A percentile compares a stretch with the other conserved stretches of the same genome.
Evolutionary conservation across 2,797 vertebrate species (phyloP).

Genomic region (Arnoldichthys spilopterus): DNA sequence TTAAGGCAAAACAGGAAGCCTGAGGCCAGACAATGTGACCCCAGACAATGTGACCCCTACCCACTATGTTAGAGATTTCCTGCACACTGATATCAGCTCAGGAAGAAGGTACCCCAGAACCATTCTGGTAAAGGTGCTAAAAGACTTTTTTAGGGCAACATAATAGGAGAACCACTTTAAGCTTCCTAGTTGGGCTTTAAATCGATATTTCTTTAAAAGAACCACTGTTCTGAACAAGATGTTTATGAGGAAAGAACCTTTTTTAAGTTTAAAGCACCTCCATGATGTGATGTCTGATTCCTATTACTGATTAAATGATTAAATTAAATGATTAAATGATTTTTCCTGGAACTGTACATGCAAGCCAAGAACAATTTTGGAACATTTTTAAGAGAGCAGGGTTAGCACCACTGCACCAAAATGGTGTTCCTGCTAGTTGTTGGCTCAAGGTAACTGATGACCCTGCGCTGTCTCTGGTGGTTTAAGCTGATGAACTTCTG

Average conservation of each 20-base stretch:
- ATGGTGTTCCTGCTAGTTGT: neutral
- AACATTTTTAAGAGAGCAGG: neutral
- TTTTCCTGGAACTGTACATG: no score
- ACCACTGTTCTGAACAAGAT: neutral
- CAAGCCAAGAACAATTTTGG: neutral
- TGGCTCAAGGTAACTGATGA: no score
- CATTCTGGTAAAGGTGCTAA: neutral
- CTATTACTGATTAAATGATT: no score
- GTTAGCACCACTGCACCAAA: neutral
- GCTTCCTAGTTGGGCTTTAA: neutral
- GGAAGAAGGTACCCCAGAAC: neutral
- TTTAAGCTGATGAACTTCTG: neutral
- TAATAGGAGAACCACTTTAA: neutral
- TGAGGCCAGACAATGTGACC: neutral
- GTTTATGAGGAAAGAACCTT: no score
- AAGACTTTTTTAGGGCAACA: neutral
- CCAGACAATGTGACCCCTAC: neutral
- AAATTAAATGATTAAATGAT: no score
- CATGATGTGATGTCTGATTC: neutral
- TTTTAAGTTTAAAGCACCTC: neutral
- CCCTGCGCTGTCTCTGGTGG: neutral
- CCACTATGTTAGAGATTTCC: neutral
- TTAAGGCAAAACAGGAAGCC: conserved; percentile 37
- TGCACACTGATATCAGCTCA: neutral
- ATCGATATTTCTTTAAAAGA: neutral